Conservation (phyloP, 2,113 vertebrate species). For the Nesoenas mayeri region DNA sequence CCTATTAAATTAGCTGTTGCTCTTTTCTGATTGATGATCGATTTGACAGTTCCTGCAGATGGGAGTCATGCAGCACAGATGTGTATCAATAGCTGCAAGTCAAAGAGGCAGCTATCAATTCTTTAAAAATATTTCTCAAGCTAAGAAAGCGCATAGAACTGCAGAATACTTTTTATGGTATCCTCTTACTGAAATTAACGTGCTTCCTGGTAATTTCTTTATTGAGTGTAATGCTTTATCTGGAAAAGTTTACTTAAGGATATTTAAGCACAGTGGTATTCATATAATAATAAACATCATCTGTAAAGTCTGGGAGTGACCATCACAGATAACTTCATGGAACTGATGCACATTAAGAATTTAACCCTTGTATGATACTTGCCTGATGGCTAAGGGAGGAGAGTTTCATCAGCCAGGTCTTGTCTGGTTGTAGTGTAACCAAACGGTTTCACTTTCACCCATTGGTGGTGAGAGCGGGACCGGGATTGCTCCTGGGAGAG, state of each 20-base stretch:
- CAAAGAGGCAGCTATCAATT: background rate
- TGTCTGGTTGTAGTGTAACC: no score
- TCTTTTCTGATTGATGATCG: background rate
- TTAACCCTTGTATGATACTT: background rate
- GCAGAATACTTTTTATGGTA: background rate
- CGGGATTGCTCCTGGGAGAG: background rate
- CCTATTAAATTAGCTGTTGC: background rate
- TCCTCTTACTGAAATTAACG: background rate
- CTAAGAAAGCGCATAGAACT: background rate
- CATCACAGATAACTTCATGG: background rate
- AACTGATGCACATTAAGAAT: background rate
- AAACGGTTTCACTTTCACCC: background rate
- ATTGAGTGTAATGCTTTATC: background rate
- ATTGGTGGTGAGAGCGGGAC: background rate
- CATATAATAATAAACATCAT: background rate
- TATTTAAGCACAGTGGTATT: background rate
- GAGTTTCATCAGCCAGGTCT: background rate
- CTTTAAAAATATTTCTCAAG: background rate
- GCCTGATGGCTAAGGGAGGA: background rate
- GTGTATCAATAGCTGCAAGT: background rate
- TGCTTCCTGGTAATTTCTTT: constrained; percentile 1
- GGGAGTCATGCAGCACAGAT: background rate
- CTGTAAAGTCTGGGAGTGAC: background rate
- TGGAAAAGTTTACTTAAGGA: background rate
- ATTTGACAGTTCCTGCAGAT: background rate